Base-by-base conservation (phyloP, 2,888 invertebrate species). In the Omphaloscelis lunosa region DNA sequence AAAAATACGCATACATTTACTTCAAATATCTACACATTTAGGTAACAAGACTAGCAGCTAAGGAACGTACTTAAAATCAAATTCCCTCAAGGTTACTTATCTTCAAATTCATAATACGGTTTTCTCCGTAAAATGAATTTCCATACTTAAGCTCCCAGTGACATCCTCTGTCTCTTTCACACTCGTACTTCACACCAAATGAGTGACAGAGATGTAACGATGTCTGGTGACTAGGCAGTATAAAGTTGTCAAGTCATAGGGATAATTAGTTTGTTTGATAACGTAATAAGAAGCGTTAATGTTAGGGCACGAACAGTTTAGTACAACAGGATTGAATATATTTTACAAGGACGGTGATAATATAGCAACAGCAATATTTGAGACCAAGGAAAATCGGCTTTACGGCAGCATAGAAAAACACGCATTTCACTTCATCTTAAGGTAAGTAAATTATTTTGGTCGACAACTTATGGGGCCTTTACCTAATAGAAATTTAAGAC, bases 221-320 rank as follows among this genome's bases (percentile, higher is more conserved):
- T 72, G 9, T 79, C 61, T 70, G 62, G 39, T 74, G 80, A 80
- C 77, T 56, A n/a, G 51, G 73, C 70, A 61, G 62, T 79, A 51
- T 68, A 63, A 72, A 80, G 66, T 81, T 81, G 89, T 83, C 74
- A 75, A 87, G 83, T 87, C 87, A 87, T 75, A 73, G 51, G 67
- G 69, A 83, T 87, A 87, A 87, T 88, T 88, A 88, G 77, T 81
- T 81, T 72, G 83, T 79, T 77, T 77, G 73, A 88, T 85, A 73
- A 74, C 39, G 74, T 82, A 78, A 86, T 86, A 77, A 76, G 70
- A 77, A 51, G 63, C 48, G 63, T 34, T 58, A 29, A 71, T 77
- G 34, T 72, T 4, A 27, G 58, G 45, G 27, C 45, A 69, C 63
- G 58, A 65, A 17, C n/a, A 63, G 11, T 34, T 12, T 12, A 65